Conservation (phyloP, 30 jellyfish, hydroid and myxozoan genomes). For the Rhopilema esculentum region DNA sequence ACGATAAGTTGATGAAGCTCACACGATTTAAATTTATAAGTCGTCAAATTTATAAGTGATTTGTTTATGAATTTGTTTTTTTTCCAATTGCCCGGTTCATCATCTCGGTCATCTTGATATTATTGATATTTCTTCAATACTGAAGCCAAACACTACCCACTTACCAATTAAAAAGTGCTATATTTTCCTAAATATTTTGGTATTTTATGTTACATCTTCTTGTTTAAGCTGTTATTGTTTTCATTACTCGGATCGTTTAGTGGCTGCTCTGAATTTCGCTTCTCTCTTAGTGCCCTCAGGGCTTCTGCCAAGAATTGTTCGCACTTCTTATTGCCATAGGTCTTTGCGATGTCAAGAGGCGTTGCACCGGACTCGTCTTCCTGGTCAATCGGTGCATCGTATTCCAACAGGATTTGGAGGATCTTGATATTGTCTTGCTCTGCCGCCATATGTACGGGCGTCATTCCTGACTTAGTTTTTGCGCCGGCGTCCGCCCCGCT, state of each 20-base stretch:
- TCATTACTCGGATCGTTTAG: background rate
- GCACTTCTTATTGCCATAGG: slow-evolving; percentile 23
- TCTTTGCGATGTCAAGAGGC: slow-evolving; percentile 45
- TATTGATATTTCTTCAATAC: too few relatives aligned
- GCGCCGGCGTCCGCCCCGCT: slow-evolving; percentile 59
- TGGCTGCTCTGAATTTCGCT: background rate
- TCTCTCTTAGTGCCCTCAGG: background rate
- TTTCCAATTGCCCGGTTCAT: too few relatives aligned
- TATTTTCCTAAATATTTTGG: too few relatives aligned
- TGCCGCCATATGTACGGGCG: slow-evolving; percentile 75
- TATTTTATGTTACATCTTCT: too few relatives aligned
- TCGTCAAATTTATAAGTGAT: too few relatives aligned
- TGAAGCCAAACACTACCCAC: too few relatives aligned
- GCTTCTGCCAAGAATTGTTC: slow-evolving; percentile 4
- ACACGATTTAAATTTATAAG: too few relatives aligned
- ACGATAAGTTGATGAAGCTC: too few relatives aligned
- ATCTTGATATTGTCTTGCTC: slow-evolving; percentile 47
- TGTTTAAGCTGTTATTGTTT: too few relatives aligned
- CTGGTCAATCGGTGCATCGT: slow-evolving; percentile 60
- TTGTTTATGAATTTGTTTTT: too few relatives aligned
- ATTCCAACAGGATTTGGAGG: slow-evolving; percentile 38
- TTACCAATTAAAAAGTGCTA: too few relatives aligned
- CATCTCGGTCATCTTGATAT: too few relatives aligned
- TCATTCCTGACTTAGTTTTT: slow-evolving; percentile 57
- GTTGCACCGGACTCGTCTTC: slow-evolving; percentile 60